Conservation (phyloP, 1,140 invertebrate species). For the Neocloeon triangulifer region DNA sequence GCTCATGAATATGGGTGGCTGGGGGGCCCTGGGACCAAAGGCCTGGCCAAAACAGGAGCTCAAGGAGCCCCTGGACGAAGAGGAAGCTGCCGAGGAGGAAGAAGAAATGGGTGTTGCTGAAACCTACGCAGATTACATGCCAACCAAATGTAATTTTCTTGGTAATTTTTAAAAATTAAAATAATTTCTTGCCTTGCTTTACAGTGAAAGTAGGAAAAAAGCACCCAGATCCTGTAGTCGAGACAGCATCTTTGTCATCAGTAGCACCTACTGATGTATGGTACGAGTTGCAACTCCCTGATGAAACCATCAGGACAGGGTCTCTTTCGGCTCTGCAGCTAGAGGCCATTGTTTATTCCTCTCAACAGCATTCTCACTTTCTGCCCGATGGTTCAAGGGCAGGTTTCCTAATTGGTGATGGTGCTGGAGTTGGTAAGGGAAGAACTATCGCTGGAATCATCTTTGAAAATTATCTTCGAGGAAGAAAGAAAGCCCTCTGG, state of each 20-base stretch:
- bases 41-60: too few species aligned
- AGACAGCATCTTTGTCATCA: slow-evolving; percentile 90
- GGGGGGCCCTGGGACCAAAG: too few species aligned
- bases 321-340: slow-evolving; percentile 85
- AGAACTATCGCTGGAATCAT: slow-evolving; percentile 96
- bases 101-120: slow-evolving; percentile 94
- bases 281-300: slow-evolving; percentile 71
- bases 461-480: slow-evolving; percentile 89
- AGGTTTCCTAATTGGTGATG: slow-evolving; percentile 94
- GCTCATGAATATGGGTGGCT: too few species aligned
- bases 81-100: slow-evolving; percentile 64
- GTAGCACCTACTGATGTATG: slow-evolving; percentile 88
- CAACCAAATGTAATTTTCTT: slow-evolving; percentile 55
- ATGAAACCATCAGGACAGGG: slow-evolving; percentile 62
- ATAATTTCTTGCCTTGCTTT: slow-evolving; percentile 9
- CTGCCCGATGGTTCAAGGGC: slow-evolving; percentile 76
- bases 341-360: slow-evolving; percentile 90
- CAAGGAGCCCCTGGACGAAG: slow-evolving; percentile 31
- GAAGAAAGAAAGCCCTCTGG: slow-evolving; percentile 88
- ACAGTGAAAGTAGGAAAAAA: slow-evolving; percentile 79
- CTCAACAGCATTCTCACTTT: slow-evolving; percentile 84
- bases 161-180: slow-evolving; percentile 2
- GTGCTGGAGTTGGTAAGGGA: slow-evolving; percentile 98
- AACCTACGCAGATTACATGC: slow-evolving; percentile 96
- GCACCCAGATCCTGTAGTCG: slow-evolving; percentile 98